These are phyloP conservation scores for Etheostoma perlongum DNA, from an alignment of 2,797 vertebrate genomes.

Conservation along the genomic window DNA sequence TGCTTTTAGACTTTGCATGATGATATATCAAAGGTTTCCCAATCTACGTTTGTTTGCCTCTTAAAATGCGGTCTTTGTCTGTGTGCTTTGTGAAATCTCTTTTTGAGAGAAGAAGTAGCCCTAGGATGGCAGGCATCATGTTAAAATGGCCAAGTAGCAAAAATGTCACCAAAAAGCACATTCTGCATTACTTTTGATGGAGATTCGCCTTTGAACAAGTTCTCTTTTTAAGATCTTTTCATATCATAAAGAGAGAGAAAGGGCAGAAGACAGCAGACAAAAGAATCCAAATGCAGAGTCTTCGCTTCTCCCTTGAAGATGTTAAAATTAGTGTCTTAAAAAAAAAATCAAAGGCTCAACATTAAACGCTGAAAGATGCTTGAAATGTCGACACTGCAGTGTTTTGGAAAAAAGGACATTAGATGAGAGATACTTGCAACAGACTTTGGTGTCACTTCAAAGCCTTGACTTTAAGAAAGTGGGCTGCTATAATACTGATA, in stretches of 20 bases:
- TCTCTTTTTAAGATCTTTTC: constrained; percentile 77
- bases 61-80: constrained; percentile 74
- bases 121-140: constrained; percentile 75
- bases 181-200: constrained; percentile 78
- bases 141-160: constrained; percentile 78
- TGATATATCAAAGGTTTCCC: constrained; percentile 79
- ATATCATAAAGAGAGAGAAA: constrained; percentile 75
- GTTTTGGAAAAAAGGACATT: constrained; percentile 81
- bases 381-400: constrained; percentile 86
- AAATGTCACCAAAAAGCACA: constrained; percentile 77
- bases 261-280: constrained; percentile 82
- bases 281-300: constrained; percentile 81
- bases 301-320: constrained; percentile 84
- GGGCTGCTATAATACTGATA: constrained; percentile 81
- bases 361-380: constrained; percentile 83
- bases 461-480: constrained; percentile 83
- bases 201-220: constrained; percentile 78
- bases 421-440: constrained; percentile 85
- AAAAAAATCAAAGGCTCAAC: constrained; percentile 84
- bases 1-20: constrained; percentile 71
- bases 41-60: constrained; percentile 79
- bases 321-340: constrained; percentile 86
- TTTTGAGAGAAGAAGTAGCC: constrained; percentile 65
- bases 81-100: constrained; percentile 68
- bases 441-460: constrained; percentile 89